Conservation (phyloP, 2,888 invertebrate genomes). For the Callyntrura sp. region DNA sequence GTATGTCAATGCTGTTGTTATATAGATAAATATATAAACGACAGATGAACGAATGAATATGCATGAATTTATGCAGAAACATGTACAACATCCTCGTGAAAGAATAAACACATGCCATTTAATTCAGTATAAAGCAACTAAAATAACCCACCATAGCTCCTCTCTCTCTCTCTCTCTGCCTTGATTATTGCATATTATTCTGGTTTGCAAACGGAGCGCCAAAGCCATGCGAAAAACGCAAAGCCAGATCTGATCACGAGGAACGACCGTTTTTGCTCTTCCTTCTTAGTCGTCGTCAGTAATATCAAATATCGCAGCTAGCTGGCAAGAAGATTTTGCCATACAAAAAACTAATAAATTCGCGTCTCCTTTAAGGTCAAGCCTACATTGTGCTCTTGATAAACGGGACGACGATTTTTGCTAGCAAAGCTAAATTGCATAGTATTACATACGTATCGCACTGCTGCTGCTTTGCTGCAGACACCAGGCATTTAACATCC, state of each 20-base stretch:
- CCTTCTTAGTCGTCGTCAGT: constrained; percentile 16
- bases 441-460: constrained; percentile 1
- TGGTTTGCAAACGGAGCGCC: too few species aligned
- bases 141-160: too few species aligned
- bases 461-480: too few species aligned
- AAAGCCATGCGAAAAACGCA: not conserved
- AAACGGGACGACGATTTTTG: not conserved
- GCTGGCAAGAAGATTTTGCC: constrained; percentile 11
- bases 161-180: too few species aligned
- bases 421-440: constrained; percentile 1
- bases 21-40: not conserved
- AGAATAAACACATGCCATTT: too few species aligned
- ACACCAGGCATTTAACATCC: not conserved
- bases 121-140: too few species aligned
- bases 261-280: constrained; percentile 36
- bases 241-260: not conserved
- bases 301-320: not conserved
- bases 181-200: too few species aligned
- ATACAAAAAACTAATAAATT: constrained; percentile 50
- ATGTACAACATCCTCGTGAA: too few species aligned
- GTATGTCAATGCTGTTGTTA: too few species aligned
- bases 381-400: not conserved
- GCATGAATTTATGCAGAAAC: not conserved
- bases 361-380: constrained; percentile 63
- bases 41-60: constrained; percentile 2